Base-by-base conservation (phyloP, 2,113 vertebrate genomes). In the Ascaphus truei region DNA sequence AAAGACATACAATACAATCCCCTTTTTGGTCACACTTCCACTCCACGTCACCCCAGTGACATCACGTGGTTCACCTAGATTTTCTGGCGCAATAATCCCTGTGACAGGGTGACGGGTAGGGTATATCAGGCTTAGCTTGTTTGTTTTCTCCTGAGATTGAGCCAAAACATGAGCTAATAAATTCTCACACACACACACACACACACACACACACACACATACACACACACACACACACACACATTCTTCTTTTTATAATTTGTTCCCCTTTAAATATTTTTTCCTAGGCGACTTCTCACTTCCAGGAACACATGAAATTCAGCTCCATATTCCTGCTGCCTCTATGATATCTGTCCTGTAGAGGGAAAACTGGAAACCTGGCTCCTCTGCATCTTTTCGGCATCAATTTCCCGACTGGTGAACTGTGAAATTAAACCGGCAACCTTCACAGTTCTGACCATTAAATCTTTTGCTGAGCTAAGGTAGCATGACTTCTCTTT, bases 401-500 rank as follows among this genome's bases (percentile, higher is more conserved):
- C 67, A 71, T 71, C 67, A 71, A 61, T 71, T 71, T 71, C 67
- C 67, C 57, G 26, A 71, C 67, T 61, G 67, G 67, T 71, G 67
- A 71, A 71, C 67, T 71, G 67, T 71, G 67, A 71, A 71, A 71
- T 71, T 71, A 71, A 71, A 71, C 57, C 34, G 16, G 67, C 67
- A 71, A 71, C 67, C 67, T 71, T 52, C 47, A 25, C 67, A 71
- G 67, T 52, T 52, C 67, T 69, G 47, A 69, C 67, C 57, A 71
- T 71, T 71, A 71, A 71, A 71, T 71, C 56, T 71, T 68, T 71
- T 71, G 67, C 67, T 71, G 67, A 71, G 67, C 45, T 71, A 61
- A 60, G 67, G 57, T 51, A 52, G 47, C 45, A 52, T 1, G 27
- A 57, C 4, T 30, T 61, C 61, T 66, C 45, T 43, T 22, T 3